phyloP scores from a whole-genome alignment of 2,797 vertebrate genomes.

The Pantherophis vulpinus region DNA sequence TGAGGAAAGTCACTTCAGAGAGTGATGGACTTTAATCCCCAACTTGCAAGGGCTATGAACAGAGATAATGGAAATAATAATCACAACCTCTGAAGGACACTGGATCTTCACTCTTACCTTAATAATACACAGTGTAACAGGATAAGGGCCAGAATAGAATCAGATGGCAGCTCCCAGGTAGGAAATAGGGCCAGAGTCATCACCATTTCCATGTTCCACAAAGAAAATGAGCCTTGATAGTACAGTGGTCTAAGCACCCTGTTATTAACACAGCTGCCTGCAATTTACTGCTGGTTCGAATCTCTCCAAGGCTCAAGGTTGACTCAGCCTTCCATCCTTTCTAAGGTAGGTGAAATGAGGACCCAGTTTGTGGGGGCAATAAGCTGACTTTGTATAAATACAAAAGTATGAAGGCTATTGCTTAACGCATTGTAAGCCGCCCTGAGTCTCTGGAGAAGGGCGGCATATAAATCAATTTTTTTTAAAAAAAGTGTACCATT shows the following conservation, averaged over 20 bases:
- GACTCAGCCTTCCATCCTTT: no score
- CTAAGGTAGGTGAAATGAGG: no score
- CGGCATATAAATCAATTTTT: no score
- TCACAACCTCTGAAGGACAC: not conserved
- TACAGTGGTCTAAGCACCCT: no score
- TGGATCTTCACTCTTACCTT: not conserved
- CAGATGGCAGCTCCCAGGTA: not conserved
- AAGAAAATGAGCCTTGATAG: constrained; percentile 15
- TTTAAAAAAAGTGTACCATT: constrained; percentile 1
- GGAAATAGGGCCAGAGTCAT: not conserved
- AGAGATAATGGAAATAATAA: not conserved
- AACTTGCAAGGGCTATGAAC: not conserved
- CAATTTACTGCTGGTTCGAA: no score
- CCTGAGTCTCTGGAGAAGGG: no score
- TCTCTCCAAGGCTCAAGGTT: no score
- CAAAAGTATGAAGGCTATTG: no score
- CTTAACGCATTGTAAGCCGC: no score
- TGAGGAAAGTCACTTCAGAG: not conserved
- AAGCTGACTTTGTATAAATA: no score
- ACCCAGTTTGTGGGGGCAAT: no score
- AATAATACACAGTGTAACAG: not conserved
- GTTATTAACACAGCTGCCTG: no score
- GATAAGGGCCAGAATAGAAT: not conserved
- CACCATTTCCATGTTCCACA: constrained; percentile 17
- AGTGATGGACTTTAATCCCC: not conserved